Conservation (phyloP, 2,888 invertebrate species). For the Chrysina gloriosa region DNA sequence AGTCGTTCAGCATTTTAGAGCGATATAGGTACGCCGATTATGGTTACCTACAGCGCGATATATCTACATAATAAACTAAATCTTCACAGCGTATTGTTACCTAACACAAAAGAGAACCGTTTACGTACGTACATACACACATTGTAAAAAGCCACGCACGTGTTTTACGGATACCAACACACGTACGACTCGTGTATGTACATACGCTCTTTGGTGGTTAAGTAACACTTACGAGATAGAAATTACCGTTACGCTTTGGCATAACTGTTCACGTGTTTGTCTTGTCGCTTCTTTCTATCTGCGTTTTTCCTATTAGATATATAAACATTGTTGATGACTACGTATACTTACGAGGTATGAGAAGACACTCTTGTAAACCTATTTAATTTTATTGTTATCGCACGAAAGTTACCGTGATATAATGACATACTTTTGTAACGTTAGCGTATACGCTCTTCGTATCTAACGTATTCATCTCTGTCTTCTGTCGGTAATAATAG, state of each 20-base stretch:
- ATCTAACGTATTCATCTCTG: too few species aligned
- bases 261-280: background rate
- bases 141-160: background rate
- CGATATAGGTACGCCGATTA: background rate
- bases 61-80: too few species aligned
- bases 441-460: background rate
- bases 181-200: too few species aligned
- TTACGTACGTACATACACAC: background rate
- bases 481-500: background rate
- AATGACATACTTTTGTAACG: background rate
- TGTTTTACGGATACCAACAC: background rate
- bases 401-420: background rate
- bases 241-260: background rate
- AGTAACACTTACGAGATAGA: background rate
- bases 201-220: background rate
- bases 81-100: background rate
- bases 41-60: background rate
- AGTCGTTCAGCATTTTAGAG: too few species aligned
- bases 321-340: too few species aligned
- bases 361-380: background rate
- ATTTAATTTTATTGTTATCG: background rate
- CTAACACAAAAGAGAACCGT: background rate
- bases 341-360: too few species aligned
- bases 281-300: background rate
- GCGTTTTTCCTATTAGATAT: too few species aligned